Percentiles rank a stretch among this genome's conserved stretches.
These are phyloP conservation scores for Echinarachnius parma DNA, from an alignment of 53 echinoderm and acorn worm genomes.

Conservation along the genomic window DNA sequence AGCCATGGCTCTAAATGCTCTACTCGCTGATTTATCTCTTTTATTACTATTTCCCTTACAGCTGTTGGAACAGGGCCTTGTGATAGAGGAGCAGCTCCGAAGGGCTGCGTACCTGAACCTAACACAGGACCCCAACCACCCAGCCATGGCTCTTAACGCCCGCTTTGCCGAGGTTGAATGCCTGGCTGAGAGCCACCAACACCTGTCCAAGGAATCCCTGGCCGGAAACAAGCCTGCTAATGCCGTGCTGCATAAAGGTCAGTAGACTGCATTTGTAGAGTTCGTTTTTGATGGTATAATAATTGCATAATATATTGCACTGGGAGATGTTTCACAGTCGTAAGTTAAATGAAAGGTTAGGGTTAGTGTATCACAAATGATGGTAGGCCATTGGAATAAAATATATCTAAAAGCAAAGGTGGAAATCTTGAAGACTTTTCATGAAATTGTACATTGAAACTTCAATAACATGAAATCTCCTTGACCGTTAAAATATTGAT, in stretches of 20 bases:
- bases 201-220: constrained; percentile 91
- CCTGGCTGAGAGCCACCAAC: constrained; percentile 96
- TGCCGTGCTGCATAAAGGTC: constrained; percentile 98
- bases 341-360: no score
- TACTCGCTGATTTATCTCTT: not conserved
- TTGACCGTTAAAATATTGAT: no score
- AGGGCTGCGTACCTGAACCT: constrained; percentile 98
- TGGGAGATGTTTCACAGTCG: no score
- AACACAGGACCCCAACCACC: constrained; percentile 97
- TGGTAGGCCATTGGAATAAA: no score
- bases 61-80: constrained; percentile 91
- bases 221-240: constrained; percentile 99
- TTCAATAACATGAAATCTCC: no score
- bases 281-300: no score
- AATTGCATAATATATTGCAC: no score
- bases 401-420: no score
- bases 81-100: constrained; percentile 94
- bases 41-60: constrained; percentile 40
- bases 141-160: constrained; percentile 97
- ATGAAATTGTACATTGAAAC: no score
- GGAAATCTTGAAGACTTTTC: no score
- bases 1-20: constrained; percentile 97
- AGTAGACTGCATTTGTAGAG: no score
- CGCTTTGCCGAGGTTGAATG: constrained; percentile 98
- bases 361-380: no score